A percentile compares a stretch with the other conserved stretches of the same genome.
Conservation (phyloP, 2,797 vertebrate genomes). For the Rachycentron canadum region DNA sequence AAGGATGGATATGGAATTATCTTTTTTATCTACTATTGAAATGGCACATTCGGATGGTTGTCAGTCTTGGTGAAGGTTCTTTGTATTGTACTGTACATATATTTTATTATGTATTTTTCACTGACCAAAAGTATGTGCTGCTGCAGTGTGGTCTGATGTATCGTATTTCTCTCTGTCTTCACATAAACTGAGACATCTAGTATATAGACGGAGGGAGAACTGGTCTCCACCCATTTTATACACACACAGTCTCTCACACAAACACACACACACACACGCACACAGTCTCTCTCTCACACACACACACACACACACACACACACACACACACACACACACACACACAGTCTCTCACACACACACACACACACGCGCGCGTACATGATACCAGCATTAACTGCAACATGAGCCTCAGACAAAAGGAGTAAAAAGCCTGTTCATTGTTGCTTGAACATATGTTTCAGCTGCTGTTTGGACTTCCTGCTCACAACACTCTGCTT, state of each 20-base stretch:
- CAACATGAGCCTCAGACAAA: slow-evolving; percentile 48
- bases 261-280: too few relatives aligned
- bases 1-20: background rate
- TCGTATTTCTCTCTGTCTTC: background rate
- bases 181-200: slow-evolving; percentile 2
- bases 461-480: slow-evolving; percentile 50
- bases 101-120: background rate
- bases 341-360: background rate
- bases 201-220: slow-evolving; percentile 7
- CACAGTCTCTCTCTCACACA: too few relatives aligned
- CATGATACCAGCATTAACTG: slow-evolving; percentile 28
- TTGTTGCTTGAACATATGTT: slow-evolving; percentile 61
- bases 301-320: background rate
- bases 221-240: slow-evolving; percentile 14
- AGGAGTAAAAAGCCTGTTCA: slow-evolving; percentile 25
- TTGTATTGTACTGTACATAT: background rate
- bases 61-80: background rate
- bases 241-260: background rate
- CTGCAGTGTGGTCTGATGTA: background rate
- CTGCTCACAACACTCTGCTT: slow-evolving; percentile 30
- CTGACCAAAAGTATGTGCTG: background rate
- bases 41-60: background rate
- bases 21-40: background rate
- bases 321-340: background rate
- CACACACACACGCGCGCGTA: background rate